Evolutionary conservation across 2,888 invertebrate species (phyloP).

Genomic region (Alitta virens): DNA sequence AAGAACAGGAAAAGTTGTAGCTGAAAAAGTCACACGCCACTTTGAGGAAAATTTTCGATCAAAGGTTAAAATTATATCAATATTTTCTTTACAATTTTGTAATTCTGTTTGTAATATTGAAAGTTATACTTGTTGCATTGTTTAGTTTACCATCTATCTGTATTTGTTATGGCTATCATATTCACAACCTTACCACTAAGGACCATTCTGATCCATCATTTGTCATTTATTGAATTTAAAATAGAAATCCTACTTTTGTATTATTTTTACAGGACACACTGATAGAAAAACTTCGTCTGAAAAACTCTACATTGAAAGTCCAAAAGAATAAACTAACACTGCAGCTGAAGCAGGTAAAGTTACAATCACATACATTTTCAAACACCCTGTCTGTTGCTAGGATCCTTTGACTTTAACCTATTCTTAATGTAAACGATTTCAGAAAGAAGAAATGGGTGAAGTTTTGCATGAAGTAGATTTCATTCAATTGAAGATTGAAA

Average conservation of each 20-base stretch:
- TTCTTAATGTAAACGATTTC: neutral
- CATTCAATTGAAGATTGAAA: conserved; percentile 57
- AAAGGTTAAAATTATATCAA: too few species aligned
- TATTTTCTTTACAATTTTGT: too few species aligned
- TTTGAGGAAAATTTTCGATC: conserved; percentile 53
- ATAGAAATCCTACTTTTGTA: neutral
- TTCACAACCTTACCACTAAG: too few species aligned
- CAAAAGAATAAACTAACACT: conserved; percentile 55
- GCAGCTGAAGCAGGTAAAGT: conserved; percentile 57
- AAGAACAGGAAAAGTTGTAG: conserved; percentile 48
- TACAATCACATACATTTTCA: too few species aligned
- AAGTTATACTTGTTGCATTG: too few species aligned
- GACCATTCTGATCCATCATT: too few species aligned
- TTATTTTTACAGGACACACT: conserved; percentile 46
- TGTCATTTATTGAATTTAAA: conserved; percentile 2
- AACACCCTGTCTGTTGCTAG: too few species aligned
- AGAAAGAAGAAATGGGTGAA: conserved; percentile 59
- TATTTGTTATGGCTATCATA: too few species aligned
- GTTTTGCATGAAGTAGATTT: conserved; percentile 58
- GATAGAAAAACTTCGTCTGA: conserved; percentile 54
- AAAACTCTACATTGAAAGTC: conserved; percentile 55
- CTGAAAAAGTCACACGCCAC: conserved; percentile 54
- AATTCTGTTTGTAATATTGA: too few species aligned
- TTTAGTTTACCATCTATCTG: too few species aligned
- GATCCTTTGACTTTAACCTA: too few species aligned